phyloP scores from a whole-genome alignment of 1,140 invertebrate genomes.

The Orchesella cincta region DNA sequence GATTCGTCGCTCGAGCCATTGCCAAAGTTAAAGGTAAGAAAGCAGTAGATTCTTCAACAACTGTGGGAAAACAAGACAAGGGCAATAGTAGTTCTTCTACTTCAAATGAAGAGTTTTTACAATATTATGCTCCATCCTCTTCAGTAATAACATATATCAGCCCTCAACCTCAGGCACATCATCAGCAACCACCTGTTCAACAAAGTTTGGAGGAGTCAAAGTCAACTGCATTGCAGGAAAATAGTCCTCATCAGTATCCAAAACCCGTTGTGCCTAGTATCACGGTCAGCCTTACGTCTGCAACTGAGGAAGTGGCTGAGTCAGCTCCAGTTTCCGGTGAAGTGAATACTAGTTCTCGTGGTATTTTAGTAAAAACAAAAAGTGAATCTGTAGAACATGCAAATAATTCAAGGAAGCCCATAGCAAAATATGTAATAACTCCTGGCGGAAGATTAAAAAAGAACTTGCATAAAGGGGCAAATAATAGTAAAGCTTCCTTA shows the following conservation, averaged over 20 bases:
- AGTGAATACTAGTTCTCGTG: neutral
- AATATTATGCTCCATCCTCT: neutral
- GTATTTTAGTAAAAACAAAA: no score
- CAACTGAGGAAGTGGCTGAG: neutral
- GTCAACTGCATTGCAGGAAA: no score
- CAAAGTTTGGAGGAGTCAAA: neutral
- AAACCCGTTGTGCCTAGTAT: neutral
- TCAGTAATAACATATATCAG: conserved; percentile 8
- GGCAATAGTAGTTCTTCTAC: neutral
- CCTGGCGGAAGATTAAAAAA: neutral
- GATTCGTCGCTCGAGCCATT: conserved; percentile 19
- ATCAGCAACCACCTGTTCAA: neutral
- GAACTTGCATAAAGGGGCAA: neutral
- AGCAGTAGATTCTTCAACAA: neutral
- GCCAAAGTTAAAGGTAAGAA: conserved; percentile 28
- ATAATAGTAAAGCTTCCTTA: neutral
- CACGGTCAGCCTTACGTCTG: neutral
- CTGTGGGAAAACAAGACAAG: neutral
- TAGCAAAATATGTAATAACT: no score
- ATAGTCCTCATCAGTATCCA: no score
- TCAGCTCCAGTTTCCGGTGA: no score
- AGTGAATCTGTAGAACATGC: no score
- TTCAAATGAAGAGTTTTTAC: neutral
- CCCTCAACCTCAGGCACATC: neutral
- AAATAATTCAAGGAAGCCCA: no score